A percentile compares a stretch with the other conserved stretches of the same genome.
Evolutionary conservation across 2,113 vertebrate species (phyloP).

Genomic region (Leptobrachium leishanense): DNA sequence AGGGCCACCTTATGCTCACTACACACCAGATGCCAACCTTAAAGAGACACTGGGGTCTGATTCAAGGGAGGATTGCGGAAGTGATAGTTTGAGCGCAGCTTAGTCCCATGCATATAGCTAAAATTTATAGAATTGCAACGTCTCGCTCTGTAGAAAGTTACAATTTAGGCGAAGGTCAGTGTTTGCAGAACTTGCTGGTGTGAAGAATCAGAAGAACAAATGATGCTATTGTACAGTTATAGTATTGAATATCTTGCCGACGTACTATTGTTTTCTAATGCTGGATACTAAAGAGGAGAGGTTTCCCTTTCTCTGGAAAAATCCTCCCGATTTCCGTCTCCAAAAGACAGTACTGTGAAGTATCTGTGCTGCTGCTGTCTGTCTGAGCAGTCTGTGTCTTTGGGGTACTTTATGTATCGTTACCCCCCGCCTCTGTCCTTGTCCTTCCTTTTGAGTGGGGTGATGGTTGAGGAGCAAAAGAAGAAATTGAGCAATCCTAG

Average conservation of each 20-base stretch:
- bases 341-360: slow-evolving; percentile 1
- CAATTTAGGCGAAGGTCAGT: slow-evolving; percentile 3
- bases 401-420: slow-evolving; percentile 54
- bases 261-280: slow-evolving; percentile 4
- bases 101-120: background rate
- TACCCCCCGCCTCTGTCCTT: slow-evolving; percentile 53
- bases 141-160: slow-evolving; percentile 28
- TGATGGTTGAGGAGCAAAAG: slow-evolving; percentile 52
- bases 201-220: background rate
- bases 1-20: slow-evolving; percentile 28
- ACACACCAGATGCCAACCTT: slow-evolving; percentile 31
- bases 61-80: background rate
- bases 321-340: slow-evolving; percentile 11
- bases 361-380: slow-evolving; percentile 1
- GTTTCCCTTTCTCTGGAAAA: slow-evolving; percentile 2
- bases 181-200: slow-evolving; percentile 21
- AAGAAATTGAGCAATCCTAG: slow-evolving; percentile 54
- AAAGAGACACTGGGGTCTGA: background rate
- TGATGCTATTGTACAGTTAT: background rate
- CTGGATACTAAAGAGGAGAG: slow-evolving; percentile 1
- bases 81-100: background rate
- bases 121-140: background rate
- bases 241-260: slow-evolving; percentile 10
- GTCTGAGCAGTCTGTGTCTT: slow-evolving; percentile 46
- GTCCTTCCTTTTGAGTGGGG: slow-evolving; percentile 58